Evolutionary conservation across 2,888 invertebrate species (phyloP).

Genomic region (Eucera pruinosa): DNA sequence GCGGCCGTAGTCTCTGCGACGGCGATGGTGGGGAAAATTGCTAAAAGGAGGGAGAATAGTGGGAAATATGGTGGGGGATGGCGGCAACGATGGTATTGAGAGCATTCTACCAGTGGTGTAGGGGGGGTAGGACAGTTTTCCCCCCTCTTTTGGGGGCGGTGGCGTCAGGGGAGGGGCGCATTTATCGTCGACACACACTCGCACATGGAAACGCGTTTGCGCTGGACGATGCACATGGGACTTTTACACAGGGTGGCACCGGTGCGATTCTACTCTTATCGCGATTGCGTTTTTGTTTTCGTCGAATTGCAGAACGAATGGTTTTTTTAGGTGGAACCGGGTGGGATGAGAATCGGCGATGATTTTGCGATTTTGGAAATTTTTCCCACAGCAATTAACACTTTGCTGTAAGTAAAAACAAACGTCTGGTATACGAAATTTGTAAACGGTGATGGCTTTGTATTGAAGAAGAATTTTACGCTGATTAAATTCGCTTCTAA

Average conservation of each 20-base stretch:
- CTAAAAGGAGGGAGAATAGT: not conserved
- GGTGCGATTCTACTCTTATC: not conserved
- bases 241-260: slow-evolving; percentile 43
- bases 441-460: no score
- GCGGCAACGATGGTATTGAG: not conserved
- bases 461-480: no score
- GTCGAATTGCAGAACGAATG: not conserved
- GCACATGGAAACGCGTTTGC: no score
- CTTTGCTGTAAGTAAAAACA: no score
- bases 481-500: no score
- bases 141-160: not conserved
- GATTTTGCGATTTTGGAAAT: no score
- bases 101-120: slow-evolving; percentile 46
- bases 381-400: no score
- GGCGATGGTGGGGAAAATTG: not conserved
- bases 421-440: no score
- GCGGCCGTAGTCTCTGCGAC: slow-evolving; percentile 9
- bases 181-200: slow-evolving; percentile 30
- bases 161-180: slow-evolving; percentile 10
- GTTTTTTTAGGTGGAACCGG: not conserved
- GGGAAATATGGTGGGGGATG: slow-evolving; percentile 13
- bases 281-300: not conserved
- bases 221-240: slow-evolving; percentile 31
- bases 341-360: not conserved
- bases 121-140: no score